These are phyloP conservation scores for Lordiphosa mommai DNA, from an alignment of 1,140 invertebrate genomes.

Conservation along the genomic window DNA sequence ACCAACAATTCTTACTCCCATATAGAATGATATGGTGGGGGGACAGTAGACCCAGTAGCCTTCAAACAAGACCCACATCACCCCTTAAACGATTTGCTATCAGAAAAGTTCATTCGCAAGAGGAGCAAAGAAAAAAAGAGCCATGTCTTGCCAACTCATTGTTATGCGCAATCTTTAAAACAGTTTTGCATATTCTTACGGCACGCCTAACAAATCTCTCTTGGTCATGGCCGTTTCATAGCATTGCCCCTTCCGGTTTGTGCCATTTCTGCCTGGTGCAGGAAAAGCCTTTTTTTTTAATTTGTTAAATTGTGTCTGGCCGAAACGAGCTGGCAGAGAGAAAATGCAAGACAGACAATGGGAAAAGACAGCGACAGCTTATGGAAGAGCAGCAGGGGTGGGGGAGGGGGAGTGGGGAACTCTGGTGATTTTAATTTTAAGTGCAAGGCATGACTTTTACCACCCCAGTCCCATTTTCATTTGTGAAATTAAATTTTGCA, in stretches of 20 bases:
- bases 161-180: too few relatives aligned
- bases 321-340: background rate
- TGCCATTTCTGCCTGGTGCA: slow-evolving; percentile 17
- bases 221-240: slow-evolving; percentile 43
- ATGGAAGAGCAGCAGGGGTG: background rate
- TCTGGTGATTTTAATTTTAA: slow-evolving; percentile 50
- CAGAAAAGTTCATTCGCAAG: too few relatives aligned
- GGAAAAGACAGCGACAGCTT: slow-evolving; percentile 2
- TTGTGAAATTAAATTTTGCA: slow-evolving; percentile 72
- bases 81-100: too few relatives aligned
- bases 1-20: too few relatives aligned
- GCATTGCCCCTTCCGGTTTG: slow-evolving; percentile 47
- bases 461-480: slow-evolving; percentile 39
- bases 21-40: too few relatives aligned
- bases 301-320: slow-evolving; percentile 70
- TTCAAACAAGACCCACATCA: too few relatives aligned
- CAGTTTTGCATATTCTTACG: background rate
- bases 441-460: slow-evolving; percentile 44
- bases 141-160: too few relatives aligned
- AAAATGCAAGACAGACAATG: slow-evolving; percentile 28
- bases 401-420: background rate
- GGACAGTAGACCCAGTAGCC: too few relatives aligned
- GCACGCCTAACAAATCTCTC: slow-evolving; percentile 25
- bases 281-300: slow-evolving; percentile 52
- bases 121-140: too few relatives aligned